These are phyloP conservation scores for Busseola fusca DNA, from an alignment of 2,888 invertebrate genomes.

Conservation along the genomic window DNA sequence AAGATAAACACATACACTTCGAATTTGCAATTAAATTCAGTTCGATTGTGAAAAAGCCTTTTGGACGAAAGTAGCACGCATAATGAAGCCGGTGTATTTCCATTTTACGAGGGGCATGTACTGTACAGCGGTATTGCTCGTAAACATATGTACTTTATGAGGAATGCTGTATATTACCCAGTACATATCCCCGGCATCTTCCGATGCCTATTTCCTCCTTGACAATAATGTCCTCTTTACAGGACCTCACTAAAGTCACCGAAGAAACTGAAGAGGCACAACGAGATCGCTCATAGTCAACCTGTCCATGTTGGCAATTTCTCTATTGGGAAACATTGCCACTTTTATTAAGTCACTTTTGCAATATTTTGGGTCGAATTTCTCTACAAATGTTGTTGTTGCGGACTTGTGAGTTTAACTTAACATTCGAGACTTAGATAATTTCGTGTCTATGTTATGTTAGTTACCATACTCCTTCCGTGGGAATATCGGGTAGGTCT, in stretches of 20 bases:
- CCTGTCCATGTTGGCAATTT: slow-evolving; percentile 37
- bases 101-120: slow-evolving; percentile 78
- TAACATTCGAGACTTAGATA: slow-evolving; percentile 13
- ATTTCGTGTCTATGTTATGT: slow-evolving; percentile 10
- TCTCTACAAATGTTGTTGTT: slow-evolving; percentile 16
- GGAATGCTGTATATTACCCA: slow-evolving; percentile 30
- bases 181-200: slow-evolving; percentile 30
- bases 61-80: slow-evolving; percentile 65
- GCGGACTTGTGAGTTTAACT: slow-evolving; percentile 1
- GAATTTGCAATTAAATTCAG: slow-evolving; percentile 62
- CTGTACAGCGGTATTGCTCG: slow-evolving; percentile 69
- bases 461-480: no score
- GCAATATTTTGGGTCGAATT: slow-evolving; percentile 15
- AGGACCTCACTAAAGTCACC: slow-evolving; percentile 35
- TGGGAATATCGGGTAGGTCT: no score
- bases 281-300: slow-evolving; percentile 39
- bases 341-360: slow-evolving; percentile 26
- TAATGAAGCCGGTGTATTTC: slow-evolving; percentile 77
- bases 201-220: slow-evolving; percentile 38
- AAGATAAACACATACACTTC: slow-evolving; percentile 19
- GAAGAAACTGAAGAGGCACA: slow-evolving; percentile 32
- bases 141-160: slow-evolving; percentile 81
- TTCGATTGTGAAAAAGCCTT: slow-evolving; percentile 61
- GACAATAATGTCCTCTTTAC: slow-evolving; percentile 34
- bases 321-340: slow-evolving; percentile 41